Percentiles rank a stretch among this genome's conserved stretches.
Evolutionary conservation across 2,797 vertebrate genomes (phyloP).

Genomic region (Peromyscus aztecus): DNA sequence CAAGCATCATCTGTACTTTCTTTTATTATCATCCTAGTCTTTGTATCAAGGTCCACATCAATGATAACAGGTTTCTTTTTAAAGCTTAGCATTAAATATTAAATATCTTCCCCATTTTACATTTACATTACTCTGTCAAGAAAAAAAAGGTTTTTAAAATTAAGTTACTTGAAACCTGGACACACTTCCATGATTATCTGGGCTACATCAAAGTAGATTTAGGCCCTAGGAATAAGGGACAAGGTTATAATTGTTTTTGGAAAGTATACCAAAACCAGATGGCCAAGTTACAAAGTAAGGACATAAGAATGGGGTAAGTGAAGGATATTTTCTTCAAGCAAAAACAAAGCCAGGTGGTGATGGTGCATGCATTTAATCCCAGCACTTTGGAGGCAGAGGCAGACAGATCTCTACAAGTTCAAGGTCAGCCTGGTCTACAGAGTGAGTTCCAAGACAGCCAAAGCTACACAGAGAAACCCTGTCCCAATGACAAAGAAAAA

Average conservation of each 20-base stretch:
- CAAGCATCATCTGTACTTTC: conserved; percentile 58
- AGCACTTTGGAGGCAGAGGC: no score
- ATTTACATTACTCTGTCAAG: conserved; percentile 87
- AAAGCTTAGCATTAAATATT: conserved; percentile 91
- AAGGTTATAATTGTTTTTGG: conserved; percentile 15
- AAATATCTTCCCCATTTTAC: conserved; percentile 87
- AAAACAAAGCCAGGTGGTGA: neutral
- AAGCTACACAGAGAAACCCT: no score
- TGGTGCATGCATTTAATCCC: no score
- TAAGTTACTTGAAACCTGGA: conserved; percentile 80
- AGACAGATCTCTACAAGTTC: no score
- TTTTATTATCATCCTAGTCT: conserved; percentile 71
- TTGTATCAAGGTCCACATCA: conserved; percentile 72
- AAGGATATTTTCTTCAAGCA: neutral
- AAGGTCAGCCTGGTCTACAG: no score
- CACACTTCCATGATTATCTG: conserved; percentile 65
- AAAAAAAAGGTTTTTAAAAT: conserved; percentile 80
- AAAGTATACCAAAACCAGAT: neutral
- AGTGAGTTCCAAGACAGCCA: no score
- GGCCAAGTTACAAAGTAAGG: neutral
- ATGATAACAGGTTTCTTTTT: conserved; percentile 82
- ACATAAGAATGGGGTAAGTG: neutral
- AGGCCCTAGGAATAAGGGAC: conserved; percentile 55
- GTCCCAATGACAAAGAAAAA: neutral
- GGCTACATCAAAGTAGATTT: conserved; percentile 26